A percentile compares a stretch with the other conserved stretches of the same genome.
Conservation (phyloP, 2,888 invertebrate genomes). For the Drosophila pseudotakahashii region DNA sequence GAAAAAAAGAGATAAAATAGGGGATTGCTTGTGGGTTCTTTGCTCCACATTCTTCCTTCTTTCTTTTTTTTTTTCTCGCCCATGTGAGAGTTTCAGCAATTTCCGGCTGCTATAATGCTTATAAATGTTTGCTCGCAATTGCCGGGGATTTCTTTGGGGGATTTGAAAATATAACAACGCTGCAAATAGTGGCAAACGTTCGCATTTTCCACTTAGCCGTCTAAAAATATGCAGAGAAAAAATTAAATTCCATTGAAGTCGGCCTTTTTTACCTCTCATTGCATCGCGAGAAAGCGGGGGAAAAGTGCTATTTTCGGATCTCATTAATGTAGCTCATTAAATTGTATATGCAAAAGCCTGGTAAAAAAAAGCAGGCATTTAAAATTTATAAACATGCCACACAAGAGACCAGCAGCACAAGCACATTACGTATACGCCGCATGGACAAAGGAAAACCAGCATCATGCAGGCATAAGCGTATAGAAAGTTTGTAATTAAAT, state of each 20-base stretch:
- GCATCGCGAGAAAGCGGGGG: constrained; percentile 1
- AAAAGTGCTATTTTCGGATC: constrained; percentile 58
- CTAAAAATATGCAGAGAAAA: constrained; percentile 2
- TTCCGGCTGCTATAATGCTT: constrained; percentile 72
- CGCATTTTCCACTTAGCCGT: constrained; percentile 23
- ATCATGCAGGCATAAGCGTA: not conserved
- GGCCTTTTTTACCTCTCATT: constrained; percentile 1
- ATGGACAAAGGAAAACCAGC: constrained; percentile 15
- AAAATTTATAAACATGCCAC: constrained; percentile 62
- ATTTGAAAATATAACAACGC: constrained; percentile 69
- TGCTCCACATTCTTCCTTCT: not conserved
- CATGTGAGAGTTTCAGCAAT: constrained; percentile 63
- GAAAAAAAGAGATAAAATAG: not conserved
- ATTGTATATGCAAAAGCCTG: constrained; percentile 63
- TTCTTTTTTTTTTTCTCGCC: constrained; percentile 6
- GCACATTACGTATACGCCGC: constrained; percentile 55
- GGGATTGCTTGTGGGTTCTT: constrained; percentile 21
- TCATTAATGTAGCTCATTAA: constrained; percentile 74
- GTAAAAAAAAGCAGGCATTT: constrained; percentile 39
- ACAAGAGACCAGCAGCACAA: constrained; percentile 19
- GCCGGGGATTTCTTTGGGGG: constrained; percentile 62
- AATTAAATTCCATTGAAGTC: constrained; percentile 45
- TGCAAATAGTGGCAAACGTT: constrained; percentile 29
- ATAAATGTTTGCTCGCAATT: constrained; percentile 68
- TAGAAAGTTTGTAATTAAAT: constrained; percentile 46